These are phyloP conservation scores for Trichonephila clavata DNA, from an alignment of 1,140 invertebrate species.

Conservation along the genomic window DNA sequence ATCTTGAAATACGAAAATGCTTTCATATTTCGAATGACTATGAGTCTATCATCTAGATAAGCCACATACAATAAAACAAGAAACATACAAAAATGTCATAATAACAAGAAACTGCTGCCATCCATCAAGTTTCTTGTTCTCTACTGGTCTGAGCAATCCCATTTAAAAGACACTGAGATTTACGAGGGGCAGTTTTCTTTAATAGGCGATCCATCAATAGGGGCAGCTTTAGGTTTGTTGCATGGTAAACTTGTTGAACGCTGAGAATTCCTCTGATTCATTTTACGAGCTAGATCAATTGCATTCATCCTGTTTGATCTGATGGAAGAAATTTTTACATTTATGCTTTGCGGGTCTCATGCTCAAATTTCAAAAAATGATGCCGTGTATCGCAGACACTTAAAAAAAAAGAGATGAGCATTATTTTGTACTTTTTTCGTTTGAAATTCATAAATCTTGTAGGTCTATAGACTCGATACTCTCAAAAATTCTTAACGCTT, in stretches of 20 bases:
- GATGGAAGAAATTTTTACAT: neutral
- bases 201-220: constrained; percentile 63
- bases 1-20: constrained; percentile 12
- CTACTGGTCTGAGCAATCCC: constrained; percentile 27
- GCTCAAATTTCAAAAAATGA: neutral
- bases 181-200: constrained; percentile 62
- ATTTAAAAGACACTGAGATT: constrained; percentile 63
- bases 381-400: neutral
- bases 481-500: too few species aligned
- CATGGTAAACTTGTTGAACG: constrained; percentile 66
- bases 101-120: constrained; percentile 58
- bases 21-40: constrained; percentile 26
- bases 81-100: constrained; percentile 48
- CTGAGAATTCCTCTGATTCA: constrained; percentile 51
- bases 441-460: neutral
- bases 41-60: constrained; percentile 41
- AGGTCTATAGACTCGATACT: too few species aligned
- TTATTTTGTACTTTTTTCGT: neutral
- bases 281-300: constrained; percentile 39
- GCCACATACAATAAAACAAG: constrained; percentile 47
- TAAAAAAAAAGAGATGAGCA: neutral
- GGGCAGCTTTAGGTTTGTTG: neutral
- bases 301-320: neutral
- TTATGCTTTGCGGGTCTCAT: neutral
- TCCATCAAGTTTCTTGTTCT: constrained; percentile 66